Percentiles rank a stretch among this genome's conserved stretches.
These are phyloP conservation scores for Calephelis virginiensis DNA, from an alignment of 1,140 invertebrate species.

Conservation along the genomic window DNA sequence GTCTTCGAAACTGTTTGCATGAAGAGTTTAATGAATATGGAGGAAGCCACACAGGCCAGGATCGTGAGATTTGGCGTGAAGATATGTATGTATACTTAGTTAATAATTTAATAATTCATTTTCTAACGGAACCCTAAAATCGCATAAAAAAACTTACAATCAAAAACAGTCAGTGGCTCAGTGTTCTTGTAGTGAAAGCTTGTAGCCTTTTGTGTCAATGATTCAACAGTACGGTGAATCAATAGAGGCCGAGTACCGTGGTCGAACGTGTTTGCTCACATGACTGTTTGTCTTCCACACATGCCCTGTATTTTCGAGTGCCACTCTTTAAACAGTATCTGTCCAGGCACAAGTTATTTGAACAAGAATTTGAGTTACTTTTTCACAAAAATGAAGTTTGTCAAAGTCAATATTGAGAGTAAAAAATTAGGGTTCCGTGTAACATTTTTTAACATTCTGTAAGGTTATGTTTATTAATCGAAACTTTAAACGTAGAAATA, in stretches of 20 bases:
- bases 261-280: conserved; percentile 21
- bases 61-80: too few species aligned
- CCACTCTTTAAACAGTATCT: conserved; percentile 10
- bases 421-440: neutral
- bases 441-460: conserved; percentile 3
- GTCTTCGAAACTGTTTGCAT: too few species aligned
- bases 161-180: neutral
- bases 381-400: conserved; percentile 2
- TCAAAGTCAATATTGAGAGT: neutral
- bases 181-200: conserved; percentile 2
- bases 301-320: conserved; percentile 10
- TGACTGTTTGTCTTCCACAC: conserved; percentile 20
- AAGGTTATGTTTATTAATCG: too few species aligned
- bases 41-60: too few species aligned
- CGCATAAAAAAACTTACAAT: neutral
- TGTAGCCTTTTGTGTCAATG: conserved; percentile 1
- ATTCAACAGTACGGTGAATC: conserved; percentile 5
- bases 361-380: neutral
- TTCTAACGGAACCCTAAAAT: neutral
- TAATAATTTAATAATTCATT: neutral
- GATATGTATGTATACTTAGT: too few species aligned
- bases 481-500: too few species aligned
- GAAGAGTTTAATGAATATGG: too few species aligned
- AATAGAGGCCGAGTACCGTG: conserved; percentile 14
- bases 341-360: conserved; percentile 11